Percentiles rank a stretch among this genome's conserved stretches.
These are phyloP conservation scores for Gila robusta DNA, from an alignment of 2,797 vertebrate species.

Conservation along the genomic window DNA sequence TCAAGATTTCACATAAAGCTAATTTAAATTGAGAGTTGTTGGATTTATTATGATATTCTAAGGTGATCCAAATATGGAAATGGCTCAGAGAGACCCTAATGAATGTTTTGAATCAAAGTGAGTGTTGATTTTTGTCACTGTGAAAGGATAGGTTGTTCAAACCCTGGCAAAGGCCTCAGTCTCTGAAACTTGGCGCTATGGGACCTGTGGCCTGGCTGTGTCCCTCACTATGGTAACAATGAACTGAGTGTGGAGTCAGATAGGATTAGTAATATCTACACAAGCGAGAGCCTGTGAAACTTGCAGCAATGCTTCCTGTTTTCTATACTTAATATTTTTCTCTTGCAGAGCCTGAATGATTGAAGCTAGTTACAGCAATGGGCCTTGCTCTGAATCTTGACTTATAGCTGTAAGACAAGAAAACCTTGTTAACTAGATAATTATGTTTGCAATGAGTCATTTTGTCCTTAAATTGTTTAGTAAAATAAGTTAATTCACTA, in stretches of 20 bases:
- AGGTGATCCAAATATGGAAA: background rate
- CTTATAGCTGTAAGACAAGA: background rate
- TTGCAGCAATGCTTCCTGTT: constrained; percentile 48
- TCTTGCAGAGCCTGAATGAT: constrained; percentile 27
- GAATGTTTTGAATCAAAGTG: background rate
- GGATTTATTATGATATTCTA: background rate
- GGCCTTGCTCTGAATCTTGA: background rate
- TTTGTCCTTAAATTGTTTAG: background rate
- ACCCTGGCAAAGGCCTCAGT: constrained; percentile 20
- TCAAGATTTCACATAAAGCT: background rate
- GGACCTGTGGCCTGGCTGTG: constrained; percentile 13
- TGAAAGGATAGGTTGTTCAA: constrained; percentile 45
- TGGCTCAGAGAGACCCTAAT: constrained; percentile 7
- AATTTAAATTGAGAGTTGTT: background rate
- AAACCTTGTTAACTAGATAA: background rate
- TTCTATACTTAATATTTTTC: constrained; percentile 43
- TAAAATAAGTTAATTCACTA: background rate
- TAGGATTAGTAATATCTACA: constrained; percentile 51
- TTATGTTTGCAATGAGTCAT: background rate
- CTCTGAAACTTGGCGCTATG: constrained; percentile 3
- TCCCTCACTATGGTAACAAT: constrained; percentile 48
- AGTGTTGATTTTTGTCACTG: constrained; percentile 43
- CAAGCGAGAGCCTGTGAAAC: constrained; percentile 52
- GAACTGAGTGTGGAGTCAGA: constrained; percentile 47
- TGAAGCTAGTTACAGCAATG: background rate